These are phyloP conservation scores for Capitella teleta DNA, from an alignment of 1,140 invertebrate species.

Conservation along the genomic window DNA sequence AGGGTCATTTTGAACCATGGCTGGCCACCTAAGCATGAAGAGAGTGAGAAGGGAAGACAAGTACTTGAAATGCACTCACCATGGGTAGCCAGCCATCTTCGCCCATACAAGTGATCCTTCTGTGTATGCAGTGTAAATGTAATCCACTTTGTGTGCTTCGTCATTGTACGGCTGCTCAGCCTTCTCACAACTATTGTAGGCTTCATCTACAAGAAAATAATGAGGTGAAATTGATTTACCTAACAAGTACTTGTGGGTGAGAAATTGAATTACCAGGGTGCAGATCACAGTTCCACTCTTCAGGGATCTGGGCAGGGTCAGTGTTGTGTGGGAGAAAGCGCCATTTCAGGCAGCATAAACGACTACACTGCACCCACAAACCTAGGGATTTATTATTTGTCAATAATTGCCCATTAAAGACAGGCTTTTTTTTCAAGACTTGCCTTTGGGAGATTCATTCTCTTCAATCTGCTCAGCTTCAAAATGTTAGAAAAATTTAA, in stretches of 20 bases:
- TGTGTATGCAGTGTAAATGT: slow-evolving; percentile 27
- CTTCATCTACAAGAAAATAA: slow-evolving; percentile 35
- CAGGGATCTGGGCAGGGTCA: slow-evolving; percentile 50
- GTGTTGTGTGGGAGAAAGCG: slow-evolving; percentile 46
- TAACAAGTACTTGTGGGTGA: slow-evolving; percentile 3
- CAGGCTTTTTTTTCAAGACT: no score
- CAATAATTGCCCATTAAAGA: no score
- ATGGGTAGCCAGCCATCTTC: slow-evolving; percentile 50
- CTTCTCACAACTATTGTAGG: slow-evolving; percentile 43
- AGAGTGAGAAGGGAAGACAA: neutral
- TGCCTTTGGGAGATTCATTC: no score
- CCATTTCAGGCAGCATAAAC: slow-evolving; percentile 48
- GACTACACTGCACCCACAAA: slow-evolving; percentile 52
- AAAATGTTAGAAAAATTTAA: no score
- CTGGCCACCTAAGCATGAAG: slow-evolving; percentile 50
- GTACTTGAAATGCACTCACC: slow-evolving; percentile 46
- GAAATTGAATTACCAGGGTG: slow-evolving; percentile 44
- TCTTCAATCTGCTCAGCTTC: no score
- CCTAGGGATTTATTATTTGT: no score
- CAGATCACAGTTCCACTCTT: slow-evolving; percentile 53
- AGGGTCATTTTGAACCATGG: slow-evolving; percentile 58
- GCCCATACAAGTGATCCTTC: slow-evolving; percentile 57
- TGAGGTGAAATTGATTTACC: neutral
- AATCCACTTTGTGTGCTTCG: slow-evolving; percentile 42
- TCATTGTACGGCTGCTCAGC: slow-evolving; percentile 40